phyloP scores from a whole-genome alignment of 1,140 invertebrate genomes.

The Drosophila sp. region DNA sequence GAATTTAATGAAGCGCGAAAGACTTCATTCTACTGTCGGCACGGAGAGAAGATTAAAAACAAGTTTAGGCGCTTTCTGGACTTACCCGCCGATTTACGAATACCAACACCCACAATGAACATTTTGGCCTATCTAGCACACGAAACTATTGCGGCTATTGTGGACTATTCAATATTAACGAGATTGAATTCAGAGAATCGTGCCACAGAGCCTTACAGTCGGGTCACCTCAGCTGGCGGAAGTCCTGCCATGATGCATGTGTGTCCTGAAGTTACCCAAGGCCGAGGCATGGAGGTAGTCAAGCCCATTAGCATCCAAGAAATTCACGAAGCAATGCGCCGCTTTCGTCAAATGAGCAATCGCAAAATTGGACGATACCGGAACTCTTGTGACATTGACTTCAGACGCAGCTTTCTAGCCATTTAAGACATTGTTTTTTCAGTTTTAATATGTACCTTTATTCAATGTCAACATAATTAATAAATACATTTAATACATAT shows the following conservation, averaged over 20 bases:
- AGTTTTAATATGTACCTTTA: too few relatives aligned
- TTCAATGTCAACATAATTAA: too few relatives aligned
- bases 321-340: conserved; percentile 82
- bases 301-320: conserved; percentile 82
- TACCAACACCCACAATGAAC: conserved; percentile 79
- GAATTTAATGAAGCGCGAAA: conserved; percentile 83
- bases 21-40: conserved; percentile 80
- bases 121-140: conserved; percentile 82
- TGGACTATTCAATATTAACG: conserved; percentile 81
- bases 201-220: conserved; percentile 75
- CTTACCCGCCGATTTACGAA: conserved; percentile 71
- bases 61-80: conserved; percentile 79
- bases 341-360: conserved; percentile 76
- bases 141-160: conserved; percentile 82
- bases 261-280: conserved; percentile 83
- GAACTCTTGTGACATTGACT: conserved; percentile 77
- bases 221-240: conserved; percentile 78
- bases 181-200: conserved; percentile 79
- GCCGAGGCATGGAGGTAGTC: conserved; percentile 80
- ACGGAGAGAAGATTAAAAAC: conserved; percentile 83
- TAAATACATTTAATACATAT: too few relatives aligned
- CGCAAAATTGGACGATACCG: conserved; percentile 78
- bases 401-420: conserved; percentile 74
- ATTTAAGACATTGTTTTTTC: conserved; percentile 49
- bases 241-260: conserved; percentile 82